phyloP scores from a whole-genome alignment of 2,113 vertebrate species.

The Melanerpes formicivorus region DNA sequence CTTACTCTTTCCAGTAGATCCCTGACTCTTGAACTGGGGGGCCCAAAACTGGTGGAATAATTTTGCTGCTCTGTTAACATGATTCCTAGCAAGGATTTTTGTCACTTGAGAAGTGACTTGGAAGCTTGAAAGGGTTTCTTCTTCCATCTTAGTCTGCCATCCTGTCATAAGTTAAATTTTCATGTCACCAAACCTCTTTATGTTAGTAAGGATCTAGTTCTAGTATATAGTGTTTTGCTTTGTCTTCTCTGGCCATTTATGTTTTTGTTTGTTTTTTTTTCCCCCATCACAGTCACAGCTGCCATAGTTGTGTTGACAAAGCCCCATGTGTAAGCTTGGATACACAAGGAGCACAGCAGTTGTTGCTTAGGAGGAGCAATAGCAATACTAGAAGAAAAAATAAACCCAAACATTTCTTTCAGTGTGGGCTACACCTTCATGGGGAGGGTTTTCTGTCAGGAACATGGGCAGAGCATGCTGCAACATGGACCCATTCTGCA shows the following conservation, averaged over 20 bases:
- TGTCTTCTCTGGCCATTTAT: not conserved
- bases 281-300: not conserved
- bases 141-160: not conserved
- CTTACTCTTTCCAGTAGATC: no score
- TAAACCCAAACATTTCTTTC: not conserved
- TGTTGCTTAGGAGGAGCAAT: not conserved
- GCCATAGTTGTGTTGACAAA: not conserved
- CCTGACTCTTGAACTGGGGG: no score
- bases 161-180: not conserved
- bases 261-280: not conserved
- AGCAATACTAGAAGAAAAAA: not conserved
- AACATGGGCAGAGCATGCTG: not conserved
- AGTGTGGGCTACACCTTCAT: fast-evolving
- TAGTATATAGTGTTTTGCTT: not conserved
- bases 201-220: not conserved
- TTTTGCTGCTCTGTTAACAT: not conserved
- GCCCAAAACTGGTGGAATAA: not conserved
- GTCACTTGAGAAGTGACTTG: not conserved
- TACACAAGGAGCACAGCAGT: not conserved
- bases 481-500: not conserved
- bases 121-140: not conserved
- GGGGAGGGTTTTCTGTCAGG: not conserved
- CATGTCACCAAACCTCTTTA: not conserved
- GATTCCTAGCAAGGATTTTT: not conserved
- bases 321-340: not conserved